Base-by-base conservation (phyloP, 2,797 vertebrate genomes). In the Cossypha polioptera region DNA sequence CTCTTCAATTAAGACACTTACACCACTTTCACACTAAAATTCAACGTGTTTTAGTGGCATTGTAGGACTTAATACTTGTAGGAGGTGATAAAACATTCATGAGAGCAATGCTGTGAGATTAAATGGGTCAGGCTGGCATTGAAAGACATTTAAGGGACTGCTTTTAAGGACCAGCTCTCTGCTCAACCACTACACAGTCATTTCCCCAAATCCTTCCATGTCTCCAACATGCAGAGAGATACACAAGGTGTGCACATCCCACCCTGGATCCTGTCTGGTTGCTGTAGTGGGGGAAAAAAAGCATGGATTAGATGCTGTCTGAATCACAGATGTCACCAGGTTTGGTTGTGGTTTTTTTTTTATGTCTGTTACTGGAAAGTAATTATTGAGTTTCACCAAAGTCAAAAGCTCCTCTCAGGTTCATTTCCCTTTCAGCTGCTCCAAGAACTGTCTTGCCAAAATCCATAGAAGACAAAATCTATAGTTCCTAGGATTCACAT, bases 151-250 rank as follows among this genome's bases (percentile, higher is more conserved):
- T 43, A 83, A 65, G 58, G 86, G 50, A 16, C 11, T 25, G 18
- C 21, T 81, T 84, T 58, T 21, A 79, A 71, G 57, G 57, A 67
- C 33, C 62, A 62, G 18, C 16, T 28, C 79, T 80, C 58, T 54
- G 29, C 29, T 78, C 66, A 62, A 47, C 4, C 36, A 13, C 63
- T 31, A 4, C 10, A 45, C n/a, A 21, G 25, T 7, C 4, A 9
- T 18, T 45, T 90, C 62, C 54, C 26, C 47, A 62, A 40, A 55
- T 62, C 61, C 29, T 33, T 62, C 18, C 12, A 13, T 0, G 8
- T 11, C 17, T 16, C 65, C 36, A 59, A 1, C n/a, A 36, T 0
- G 0, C 28, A 47, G 36, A 29, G 38, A 65, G 12, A 36, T 2
- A 24, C 28, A 51, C 22, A 29, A 45, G 29, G 19, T 4, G 7